phyloP scores from a whole-genome alignment of 2,888 invertebrate species.

The Oscheius myriophilus region DNA sequence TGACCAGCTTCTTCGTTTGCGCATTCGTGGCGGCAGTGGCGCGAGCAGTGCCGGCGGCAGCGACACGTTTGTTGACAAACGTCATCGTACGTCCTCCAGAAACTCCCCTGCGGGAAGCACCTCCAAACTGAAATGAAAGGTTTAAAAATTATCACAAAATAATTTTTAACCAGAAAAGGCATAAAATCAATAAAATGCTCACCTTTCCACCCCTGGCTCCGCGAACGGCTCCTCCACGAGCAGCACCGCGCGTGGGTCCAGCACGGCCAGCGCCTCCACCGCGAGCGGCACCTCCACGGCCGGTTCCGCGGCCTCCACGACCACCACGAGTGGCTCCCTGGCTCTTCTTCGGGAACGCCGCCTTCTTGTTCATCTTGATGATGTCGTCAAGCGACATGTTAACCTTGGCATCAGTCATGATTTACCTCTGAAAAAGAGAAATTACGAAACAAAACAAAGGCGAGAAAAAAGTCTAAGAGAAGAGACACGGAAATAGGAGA shows the following conservation, averaged over 20 bases:
- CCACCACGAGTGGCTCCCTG: constrained; percentile 9
- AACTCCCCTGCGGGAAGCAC: constrained; percentile 5
- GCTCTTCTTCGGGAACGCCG: constrained; percentile 5
- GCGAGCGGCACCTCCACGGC: constrained; percentile 1
- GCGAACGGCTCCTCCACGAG: not conserved
- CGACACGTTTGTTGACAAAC: constrained; percentile 5
- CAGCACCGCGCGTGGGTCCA: not conserved
- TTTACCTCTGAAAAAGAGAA: constrained; percentile 4
- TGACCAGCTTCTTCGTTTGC: constrained; percentile 33
- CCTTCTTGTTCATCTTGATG: constrained; percentile 34
- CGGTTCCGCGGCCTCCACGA: constrained; percentile 4
- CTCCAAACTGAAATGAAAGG: constrained; percentile 5
- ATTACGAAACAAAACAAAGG: not conserved
- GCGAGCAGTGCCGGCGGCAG: not conserved
- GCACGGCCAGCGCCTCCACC: not conserved
- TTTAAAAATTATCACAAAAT: constrained; percentile 4
- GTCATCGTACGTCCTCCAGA: not conserved
- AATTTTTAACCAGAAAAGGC: not conserved
- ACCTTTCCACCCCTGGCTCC: constrained; percentile 1
- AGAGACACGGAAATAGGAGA: not conserved
- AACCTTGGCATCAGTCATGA: constrained; percentile 29
- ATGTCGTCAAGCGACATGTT: constrained; percentile 37
- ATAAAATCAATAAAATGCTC: not conserved
- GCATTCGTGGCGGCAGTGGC: constrained; percentile 18
- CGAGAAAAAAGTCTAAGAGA: not conserved